A percentile compares a stretch with the other conserved stretches of the same genome.
phyloP scores from a whole-genome alignment of 2,888 invertebrate genomes.

The Mimachlamys varia region DNA sequence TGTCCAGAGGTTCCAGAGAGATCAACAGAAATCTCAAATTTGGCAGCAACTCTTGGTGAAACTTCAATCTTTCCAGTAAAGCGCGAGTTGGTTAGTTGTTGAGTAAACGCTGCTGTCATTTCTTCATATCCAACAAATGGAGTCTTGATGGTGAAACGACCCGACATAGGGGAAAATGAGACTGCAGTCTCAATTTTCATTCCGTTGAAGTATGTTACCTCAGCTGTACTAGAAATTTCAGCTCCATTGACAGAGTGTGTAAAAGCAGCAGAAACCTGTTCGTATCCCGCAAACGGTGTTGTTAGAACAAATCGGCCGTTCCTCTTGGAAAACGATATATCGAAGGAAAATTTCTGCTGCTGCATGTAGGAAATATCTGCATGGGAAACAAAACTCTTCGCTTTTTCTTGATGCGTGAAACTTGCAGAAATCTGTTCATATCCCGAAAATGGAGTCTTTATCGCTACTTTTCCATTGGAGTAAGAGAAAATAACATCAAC shows the following conservation, averaged over 20 bases:
- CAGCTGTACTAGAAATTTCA: background rate
- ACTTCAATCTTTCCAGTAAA: background rate
- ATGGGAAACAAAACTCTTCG: constrained; percentile 53
- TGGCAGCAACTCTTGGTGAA: background rate
- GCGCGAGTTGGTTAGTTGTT: background rate
- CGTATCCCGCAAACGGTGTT: constrained; percentile 39
- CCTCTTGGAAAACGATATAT: background rate
- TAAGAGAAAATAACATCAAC: background rate
- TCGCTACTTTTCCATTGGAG: constrained; percentile 16
- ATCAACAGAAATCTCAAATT: background rate
- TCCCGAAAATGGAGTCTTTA: constrained; percentile 41
- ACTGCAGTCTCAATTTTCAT: constrained; percentile 17
- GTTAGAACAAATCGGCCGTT: background rate
- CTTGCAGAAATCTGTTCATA: constrained; percentile 36
- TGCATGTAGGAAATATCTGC: constrained; percentile 34
- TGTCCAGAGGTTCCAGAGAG: background rate
- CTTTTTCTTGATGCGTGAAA: constrained; percentile 50
- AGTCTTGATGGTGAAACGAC: constrained; percentile 29
- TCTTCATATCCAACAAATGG: constrained; percentile 43
- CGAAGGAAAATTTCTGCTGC: background rate
- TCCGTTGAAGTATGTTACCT: constrained; percentile 32
- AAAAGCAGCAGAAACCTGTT: background rate
- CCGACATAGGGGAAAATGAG: background rate
- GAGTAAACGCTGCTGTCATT: background rate
- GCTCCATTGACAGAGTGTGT: background rate